Evolutionary conservation across 2,113 vertebrate species (phyloP).

Genomic region (Melanostigma gelatinosum): DNA sequence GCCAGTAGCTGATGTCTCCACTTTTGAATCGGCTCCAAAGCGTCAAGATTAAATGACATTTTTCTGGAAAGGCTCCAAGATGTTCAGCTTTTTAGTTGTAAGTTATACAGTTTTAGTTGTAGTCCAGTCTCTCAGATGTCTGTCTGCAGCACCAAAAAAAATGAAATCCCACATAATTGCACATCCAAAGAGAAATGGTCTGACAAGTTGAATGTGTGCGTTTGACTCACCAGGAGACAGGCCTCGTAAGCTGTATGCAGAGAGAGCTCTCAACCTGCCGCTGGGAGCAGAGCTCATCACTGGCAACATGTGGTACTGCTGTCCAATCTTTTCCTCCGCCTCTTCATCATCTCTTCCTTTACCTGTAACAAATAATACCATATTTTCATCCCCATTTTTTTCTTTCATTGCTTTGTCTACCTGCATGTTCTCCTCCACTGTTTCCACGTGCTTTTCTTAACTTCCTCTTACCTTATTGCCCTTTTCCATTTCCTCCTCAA

Average conservation of each 20-base stretch:
- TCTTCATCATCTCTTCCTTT: not conserved
- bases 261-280: conserved; percentile 85
- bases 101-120: not conserved
- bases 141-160: conserved; percentile 4
- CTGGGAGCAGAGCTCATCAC: conserved; percentile 86
- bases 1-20: conserved; percentile 26
- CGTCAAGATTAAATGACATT: conserved; percentile 27
- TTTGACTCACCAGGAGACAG: conserved; percentile 78
- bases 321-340: not conserved
- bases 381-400: not conserved
- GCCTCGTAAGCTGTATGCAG: conserved; percentile 85
- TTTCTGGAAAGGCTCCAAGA: conserved; percentile 39
- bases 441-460: not conserved
- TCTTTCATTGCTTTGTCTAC: not conserved
- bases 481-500: not conserved
- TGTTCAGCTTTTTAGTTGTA: conserved; percentile 18
- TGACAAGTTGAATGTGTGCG: conserved; percentile 14
- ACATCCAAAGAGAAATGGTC: not conserved
- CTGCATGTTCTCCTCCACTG: not conserved
- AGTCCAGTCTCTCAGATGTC: not conserved
- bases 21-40: conserved; percentile 13
- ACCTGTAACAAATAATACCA: not conserved
- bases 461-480: not conserved
- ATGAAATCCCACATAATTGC: not conserved
- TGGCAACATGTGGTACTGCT: conserved; percentile 84